A percentile compares a stretch with the other conserved stretches of the same genome.
Evolutionary conservation across 2,113 vertebrate genomes (phyloP).

Genomic region (Hemiprocne comata): DNA sequence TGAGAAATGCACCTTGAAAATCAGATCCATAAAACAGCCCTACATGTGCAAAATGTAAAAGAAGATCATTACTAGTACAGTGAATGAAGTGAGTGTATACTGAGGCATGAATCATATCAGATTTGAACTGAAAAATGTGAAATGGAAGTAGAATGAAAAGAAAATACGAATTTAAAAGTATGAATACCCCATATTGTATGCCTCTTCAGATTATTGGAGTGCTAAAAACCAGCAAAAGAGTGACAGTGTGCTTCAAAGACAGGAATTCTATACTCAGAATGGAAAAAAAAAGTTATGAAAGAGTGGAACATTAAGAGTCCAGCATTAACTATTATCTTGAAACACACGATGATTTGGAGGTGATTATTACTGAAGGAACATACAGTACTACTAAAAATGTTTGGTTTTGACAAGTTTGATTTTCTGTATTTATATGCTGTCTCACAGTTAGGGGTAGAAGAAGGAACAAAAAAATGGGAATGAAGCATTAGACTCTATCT

Average conservation of each 20-base stretch:
- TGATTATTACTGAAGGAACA: not conserved
- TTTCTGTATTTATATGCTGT: not conserved
- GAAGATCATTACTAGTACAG: not conserved
- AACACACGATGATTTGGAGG: not conserved
- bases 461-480: not conserved
- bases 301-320: not conserved
- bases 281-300: constrained; percentile 19
- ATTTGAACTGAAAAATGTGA: not conserved
- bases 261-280: not conserved
- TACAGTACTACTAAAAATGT: constrained; percentile 13
- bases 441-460: not conserved
- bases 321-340: not conserved
- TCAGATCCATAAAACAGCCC: not conserved
- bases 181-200: not conserved
- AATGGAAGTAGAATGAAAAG: not conserved
- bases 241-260: not conserved
- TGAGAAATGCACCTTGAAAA: not conserved
- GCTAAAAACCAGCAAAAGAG: not conserved
- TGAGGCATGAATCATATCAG: not conserved
- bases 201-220: not conserved
- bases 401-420: not conserved
- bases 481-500: constrained; percentile 5
- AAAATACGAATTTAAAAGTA: not conserved
- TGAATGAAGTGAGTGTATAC: not conserved
- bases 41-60: not conserved